Evolutionary conservation across 2,797 vertebrate genomes (phyloP).

Genomic region (Apodemus agrarius): DNA sequence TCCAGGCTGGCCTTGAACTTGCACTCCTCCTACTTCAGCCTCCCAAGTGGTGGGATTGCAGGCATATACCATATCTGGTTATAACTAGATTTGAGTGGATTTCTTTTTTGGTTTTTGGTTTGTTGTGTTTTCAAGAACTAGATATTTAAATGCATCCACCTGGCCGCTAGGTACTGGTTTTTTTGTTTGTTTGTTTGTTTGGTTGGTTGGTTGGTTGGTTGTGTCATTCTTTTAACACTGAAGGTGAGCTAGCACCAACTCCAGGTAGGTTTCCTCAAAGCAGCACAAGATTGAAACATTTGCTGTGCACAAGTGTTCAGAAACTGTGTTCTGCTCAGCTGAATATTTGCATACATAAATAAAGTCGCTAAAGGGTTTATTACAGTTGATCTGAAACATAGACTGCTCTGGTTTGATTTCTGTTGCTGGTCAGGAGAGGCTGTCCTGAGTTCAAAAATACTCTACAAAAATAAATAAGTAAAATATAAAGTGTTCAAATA

Average conservation of each 20-base stretch:
- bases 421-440: background rate
- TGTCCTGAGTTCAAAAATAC: background rate
- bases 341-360: conserved; percentile 16
- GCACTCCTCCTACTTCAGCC: background rate
- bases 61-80: background rate
- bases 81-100: background rate
- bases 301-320: background rate
- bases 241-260: background rate
- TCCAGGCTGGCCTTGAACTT: background rate
- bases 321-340: background rate
- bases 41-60: background rate
- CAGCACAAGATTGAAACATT: background rate
- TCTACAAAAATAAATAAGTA: background rate
- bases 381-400: background rate
- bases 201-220: background rate
- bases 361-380: conserved; percentile 17
- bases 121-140: background rate
- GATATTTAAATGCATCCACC: background rate
- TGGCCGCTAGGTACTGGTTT: background rate
- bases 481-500: conserved; percentile 11
- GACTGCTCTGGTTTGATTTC: background rate
- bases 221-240: background rate
- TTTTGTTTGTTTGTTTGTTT: background rate
- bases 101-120: background rate
- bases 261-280: background rate